Conservation (phyloP, 1,140 invertebrate genomes). For the Aphelinus certus region DNA sequence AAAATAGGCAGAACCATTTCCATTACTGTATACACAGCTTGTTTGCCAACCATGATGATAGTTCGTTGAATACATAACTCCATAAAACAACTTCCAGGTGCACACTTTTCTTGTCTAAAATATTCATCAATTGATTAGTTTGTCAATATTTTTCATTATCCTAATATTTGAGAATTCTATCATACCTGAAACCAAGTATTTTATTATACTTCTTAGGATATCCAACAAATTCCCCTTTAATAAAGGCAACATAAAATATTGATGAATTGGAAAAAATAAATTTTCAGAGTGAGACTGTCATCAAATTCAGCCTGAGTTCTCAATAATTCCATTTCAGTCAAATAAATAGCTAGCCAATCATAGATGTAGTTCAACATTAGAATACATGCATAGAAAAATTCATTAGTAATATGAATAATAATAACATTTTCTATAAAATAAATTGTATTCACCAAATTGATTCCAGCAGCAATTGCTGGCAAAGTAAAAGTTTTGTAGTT, state of each 20-base stretch:
- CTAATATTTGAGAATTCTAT: constrained; percentile 1
- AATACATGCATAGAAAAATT: constrained; percentile 71
- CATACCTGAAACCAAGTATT: constrained; percentile 72
- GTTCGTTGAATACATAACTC: constrained; percentile 93
- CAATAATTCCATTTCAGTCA: constrained; percentile 93
- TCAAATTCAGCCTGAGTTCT: constrained; percentile 98
- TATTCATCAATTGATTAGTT: not conserved
- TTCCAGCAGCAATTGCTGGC: constrained; percentile 83
- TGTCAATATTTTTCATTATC: constrained; percentile 7
- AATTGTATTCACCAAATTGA: constrained; percentile 75
- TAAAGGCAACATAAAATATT: constrained; percentile 98
- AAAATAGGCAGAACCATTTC: constrained; percentile 81
- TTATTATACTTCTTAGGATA: constrained; percentile 82
- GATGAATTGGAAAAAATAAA: constrained; percentile 97
- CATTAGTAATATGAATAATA: not conserved
- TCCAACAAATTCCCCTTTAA: constrained; percentile 94
- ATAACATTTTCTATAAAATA: not conserved
- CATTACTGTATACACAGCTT: constrained; percentile 90
- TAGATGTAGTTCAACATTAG: constrained; percentile 91
- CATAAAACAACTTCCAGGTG: constrained; percentile 89
- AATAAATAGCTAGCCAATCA: constrained; percentile 85
- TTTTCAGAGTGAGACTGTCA: constrained; percentile 95
- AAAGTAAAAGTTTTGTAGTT: constrained; percentile 83
- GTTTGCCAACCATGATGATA: constrained; percentile 97
- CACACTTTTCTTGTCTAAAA: constrained; percentile 84